Percentiles rank a stretch among this genome's conserved stretches.
phyloP scores from a whole-genome alignment of 2,797 vertebrate genomes.

The Carduelis carduelis region DNA sequence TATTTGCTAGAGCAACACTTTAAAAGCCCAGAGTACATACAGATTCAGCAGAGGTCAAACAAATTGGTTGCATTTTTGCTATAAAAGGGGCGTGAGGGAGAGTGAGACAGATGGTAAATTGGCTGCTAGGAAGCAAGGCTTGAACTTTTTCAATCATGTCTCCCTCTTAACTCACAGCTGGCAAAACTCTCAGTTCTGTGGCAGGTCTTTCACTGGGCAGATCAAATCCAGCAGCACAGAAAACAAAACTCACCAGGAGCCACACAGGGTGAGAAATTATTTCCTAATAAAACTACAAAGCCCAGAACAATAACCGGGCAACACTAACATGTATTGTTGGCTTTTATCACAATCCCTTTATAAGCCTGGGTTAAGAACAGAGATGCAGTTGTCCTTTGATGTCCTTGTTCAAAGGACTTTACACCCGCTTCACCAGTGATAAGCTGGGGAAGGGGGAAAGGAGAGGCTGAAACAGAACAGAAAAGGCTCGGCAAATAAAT shows the following conservation, averaged over 20 bases:
- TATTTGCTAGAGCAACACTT: constrained; percentile 24
- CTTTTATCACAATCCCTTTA: constrained; percentile 78
- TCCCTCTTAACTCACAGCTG: constrained; percentile 65
- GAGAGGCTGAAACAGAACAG: constrained; percentile 35
- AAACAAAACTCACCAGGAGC: constrained; percentile 68
- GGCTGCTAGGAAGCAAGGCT: constrained; percentile 49
- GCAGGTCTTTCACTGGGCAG: constrained; percentile 60
- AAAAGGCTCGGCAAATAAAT: constrained; percentile 22
- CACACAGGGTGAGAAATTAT: constrained; percentile 70
- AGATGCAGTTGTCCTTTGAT: constrained; percentile 72
- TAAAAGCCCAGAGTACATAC: constrained; percentile 35
- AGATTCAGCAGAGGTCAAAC: constrained; percentile 61
- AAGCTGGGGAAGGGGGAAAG: neutral
- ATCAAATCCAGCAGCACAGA: constrained; percentile 66
- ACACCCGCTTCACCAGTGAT: constrained; percentile 46
- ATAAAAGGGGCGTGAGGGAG: constrained; percentile 27
- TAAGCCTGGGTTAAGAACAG: constrained; percentile 77
- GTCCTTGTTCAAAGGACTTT: constrained; percentile 72
- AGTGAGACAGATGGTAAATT: constrained; percentile 65
- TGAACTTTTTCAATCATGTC: constrained; percentile 64
- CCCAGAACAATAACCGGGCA: constrained; percentile 70
- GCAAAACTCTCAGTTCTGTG: constrained; percentile 13
- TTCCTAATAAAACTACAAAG: constrained; percentile 81
- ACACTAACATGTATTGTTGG: constrained; percentile 73
- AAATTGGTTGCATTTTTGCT: constrained; percentile 69